Percentiles rank a stretch among this genome's conserved stretches.
Evolutionary conservation across 2,888 invertebrate genomes (phyloP).

Genomic region (Protophormia terraenovae): DNA sequence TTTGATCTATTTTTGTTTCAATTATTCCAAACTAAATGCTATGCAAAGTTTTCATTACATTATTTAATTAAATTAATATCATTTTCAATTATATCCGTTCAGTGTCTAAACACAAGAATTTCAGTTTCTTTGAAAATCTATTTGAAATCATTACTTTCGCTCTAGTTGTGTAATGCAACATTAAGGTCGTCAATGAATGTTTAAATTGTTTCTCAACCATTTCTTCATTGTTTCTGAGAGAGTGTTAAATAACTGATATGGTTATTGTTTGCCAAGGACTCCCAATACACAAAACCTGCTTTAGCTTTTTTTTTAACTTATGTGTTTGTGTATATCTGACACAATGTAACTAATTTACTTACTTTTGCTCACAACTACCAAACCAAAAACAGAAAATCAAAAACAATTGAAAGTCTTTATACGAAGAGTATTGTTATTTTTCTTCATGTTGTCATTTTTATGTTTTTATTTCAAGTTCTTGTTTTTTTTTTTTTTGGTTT

Average conservation of each 20-base stretch:
- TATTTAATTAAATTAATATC: too few species aligned
- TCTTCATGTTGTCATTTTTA: background rate
- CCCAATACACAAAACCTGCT: background rate
- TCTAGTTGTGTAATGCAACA: background rate
- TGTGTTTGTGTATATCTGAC: background rate
- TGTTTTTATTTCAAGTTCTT: background rate
- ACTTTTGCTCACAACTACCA: background rate
- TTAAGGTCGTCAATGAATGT: background rate
- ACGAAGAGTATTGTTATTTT: background rate
- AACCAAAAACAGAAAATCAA: conserved; percentile 6
- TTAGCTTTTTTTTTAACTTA: background rate
- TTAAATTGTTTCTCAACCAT: background rate
- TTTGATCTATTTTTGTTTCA: too few species aligned
- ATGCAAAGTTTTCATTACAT: too few species aligned
- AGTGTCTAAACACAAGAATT: too few species aligned
- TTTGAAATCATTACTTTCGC: background rate
- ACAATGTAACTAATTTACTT: conserved; percentile 4
- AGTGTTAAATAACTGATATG: conserved; percentile 7
- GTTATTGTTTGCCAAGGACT: background rate
- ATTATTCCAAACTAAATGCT: too few species aligned
- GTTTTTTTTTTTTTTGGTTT: background rate
- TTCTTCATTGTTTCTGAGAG: background rate
- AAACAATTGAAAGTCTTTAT: conserved; percentile 32
- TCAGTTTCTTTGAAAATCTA: background rate
- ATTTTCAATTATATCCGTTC: too few species aligned